A percentile compares a stretch with the other conserved stretches of the same genome.
These are phyloP conservation scores for Petrocephalus microphthalmus DNA, from an alignment of 2,113 vertebrate genomes.

Conservation along the genomic window DNA sequence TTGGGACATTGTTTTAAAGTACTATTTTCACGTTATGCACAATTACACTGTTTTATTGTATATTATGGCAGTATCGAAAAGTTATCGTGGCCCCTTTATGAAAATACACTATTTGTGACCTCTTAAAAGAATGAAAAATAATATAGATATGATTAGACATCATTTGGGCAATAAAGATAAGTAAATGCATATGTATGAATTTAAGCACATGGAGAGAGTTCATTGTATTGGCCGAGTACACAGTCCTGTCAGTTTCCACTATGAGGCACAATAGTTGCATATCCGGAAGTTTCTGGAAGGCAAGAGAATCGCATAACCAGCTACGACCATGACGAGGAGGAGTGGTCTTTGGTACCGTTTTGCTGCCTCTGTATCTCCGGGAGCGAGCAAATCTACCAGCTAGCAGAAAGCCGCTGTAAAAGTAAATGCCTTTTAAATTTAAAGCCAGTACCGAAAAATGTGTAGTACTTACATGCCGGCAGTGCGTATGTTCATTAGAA, in stretches of 20 bases:
- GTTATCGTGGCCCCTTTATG: not conserved
- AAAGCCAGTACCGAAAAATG: not conserved
- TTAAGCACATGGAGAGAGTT: not conserved
- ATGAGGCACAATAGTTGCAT: not conserved
- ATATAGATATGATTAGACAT: not conserved
- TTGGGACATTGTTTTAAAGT: not conserved
- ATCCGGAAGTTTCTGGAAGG: not conserved
- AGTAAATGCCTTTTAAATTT: not conserved
- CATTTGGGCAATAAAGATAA: not conserved
- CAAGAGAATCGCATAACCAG: not conserved
- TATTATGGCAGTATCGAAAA: not conserved
- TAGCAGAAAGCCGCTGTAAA: not conserved
- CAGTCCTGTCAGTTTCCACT: not conserved
- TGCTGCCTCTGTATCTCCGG: not conserved
- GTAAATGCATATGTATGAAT: not conserved
- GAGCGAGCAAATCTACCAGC: not conserved
- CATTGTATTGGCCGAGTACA: not conserved
- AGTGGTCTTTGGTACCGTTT: not conserved
- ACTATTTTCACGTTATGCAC: not conserved
- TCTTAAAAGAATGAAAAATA: not conserved
- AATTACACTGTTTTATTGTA: not conserved
- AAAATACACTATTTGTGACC: not conserved
- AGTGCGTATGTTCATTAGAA: not conserved
- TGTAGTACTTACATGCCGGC: not conserved
- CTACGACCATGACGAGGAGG: not conserved